Conservation (phyloP, 2,888 invertebrate genomes). For the Apoda limacodes region DNA sequence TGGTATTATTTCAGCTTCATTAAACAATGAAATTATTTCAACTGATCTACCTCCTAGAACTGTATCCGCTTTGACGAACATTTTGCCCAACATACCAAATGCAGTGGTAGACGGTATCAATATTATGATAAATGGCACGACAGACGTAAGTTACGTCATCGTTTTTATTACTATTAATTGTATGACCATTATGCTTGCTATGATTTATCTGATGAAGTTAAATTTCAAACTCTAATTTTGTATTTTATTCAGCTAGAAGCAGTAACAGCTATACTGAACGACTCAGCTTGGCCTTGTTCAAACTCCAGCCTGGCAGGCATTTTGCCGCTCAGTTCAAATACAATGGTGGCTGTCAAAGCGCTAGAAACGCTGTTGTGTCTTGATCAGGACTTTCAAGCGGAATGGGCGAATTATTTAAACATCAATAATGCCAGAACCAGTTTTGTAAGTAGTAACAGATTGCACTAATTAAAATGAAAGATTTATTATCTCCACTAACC, state of each 20-base stretch:
- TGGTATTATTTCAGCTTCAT: conserved; percentile 26
- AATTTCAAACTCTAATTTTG: too few relatives aligned
- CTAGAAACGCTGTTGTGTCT: conserved; percentile 60
- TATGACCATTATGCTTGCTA: too few relatives aligned
- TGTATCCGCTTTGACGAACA: conserved; percentile 22
- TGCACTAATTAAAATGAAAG: too few relatives aligned
- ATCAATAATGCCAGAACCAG: conserved; percentile 24
- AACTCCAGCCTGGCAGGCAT: conserved; percentile 38
- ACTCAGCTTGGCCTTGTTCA: conserved; percentile 64
- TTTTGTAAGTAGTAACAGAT: conserved; percentile 35
- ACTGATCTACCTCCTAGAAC: conserved; percentile 34
- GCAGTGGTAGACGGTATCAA: conserved; percentile 35
- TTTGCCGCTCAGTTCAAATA: conserved; percentile 30
- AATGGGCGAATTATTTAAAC: conserved; percentile 50
- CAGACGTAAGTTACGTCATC: conserved; percentile 38
- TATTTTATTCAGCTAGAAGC: too few relatives aligned
- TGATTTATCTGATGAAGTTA: too few relatives aligned
- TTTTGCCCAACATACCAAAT: conserved; percentile 38
- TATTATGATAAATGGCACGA: conserved; percentile 31
- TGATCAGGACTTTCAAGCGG: conserved; percentile 37
- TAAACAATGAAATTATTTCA: conserved; percentile 23
- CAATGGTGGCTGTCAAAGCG: conserved; percentile 41
- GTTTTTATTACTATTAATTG: too few relatives aligned
- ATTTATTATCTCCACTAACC: background rate
- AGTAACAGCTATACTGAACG: conserved; percentile 48